Evolutionary conservation across 2,888 invertebrate genomes (phyloP), one percentile per base, ranked within the genome.

Genomic region (Himalopsyche tibetana): DNA sequence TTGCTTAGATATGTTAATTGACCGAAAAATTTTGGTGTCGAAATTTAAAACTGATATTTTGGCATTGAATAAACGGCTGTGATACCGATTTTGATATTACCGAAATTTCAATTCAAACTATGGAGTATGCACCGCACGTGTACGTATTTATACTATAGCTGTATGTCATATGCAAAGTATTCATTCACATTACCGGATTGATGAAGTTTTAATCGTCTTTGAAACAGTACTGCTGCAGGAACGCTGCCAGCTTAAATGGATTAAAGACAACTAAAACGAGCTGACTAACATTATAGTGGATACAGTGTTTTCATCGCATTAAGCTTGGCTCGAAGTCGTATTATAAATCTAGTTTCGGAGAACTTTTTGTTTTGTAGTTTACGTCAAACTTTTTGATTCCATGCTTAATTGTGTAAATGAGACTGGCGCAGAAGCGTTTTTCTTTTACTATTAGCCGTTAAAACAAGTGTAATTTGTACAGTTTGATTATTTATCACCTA

Each of bases 121-220:
- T 51, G 51, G 15, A 51, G 4, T 51, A 51, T 51, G 51, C 51
- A 51, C 8, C 51, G 5, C 51, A 51, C 51, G 51, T 51, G 5
- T 8, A 15, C 12, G 3, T 3, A 51, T 15, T n/a, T 3, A 5
- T 51, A 51, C 15, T 15, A 51, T 0, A 51, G 4, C 15, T 51
- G 51, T 51, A 51, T 51, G 15, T 51, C 12, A 51, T 51, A 15
- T 51, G n/a, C 15, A 56, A 82, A 28, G 45, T 36, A 51, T 56
- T 82, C 56, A 36, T 83, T 38, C 19, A 15, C 36, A 69, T 63
- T 83, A 83, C 69, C 83, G 55, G 83, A 83, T 69, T 83, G 63
- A 63, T 56, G 42, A 69, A 83, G 83, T 55, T 83, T 40, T 83
- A 83, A 83, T 83, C 83, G 69, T 69, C 36, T 83, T 83, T 83